These are phyloP conservation scores for Epirrhoe tristata DNA, from an alignment of 2,888 invertebrate genomes.

Conservation along the genomic window DNA sequence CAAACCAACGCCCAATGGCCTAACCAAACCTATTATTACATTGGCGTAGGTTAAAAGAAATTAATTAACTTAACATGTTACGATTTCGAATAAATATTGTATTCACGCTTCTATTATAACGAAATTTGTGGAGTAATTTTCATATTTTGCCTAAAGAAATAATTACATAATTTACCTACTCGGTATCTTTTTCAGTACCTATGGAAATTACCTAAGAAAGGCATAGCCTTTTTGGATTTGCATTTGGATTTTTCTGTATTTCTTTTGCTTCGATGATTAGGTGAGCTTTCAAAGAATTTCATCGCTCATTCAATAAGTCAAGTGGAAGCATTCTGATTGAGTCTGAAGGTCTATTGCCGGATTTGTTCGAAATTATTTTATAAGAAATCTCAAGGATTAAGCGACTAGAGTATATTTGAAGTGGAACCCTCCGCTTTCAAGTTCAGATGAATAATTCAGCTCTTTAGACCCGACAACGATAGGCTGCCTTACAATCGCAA, in stretches of 20 bases:
- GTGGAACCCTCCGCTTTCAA: not conserved
- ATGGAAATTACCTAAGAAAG: conserved; percentile 1
- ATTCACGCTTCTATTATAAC: conserved; percentile 11
- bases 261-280: conserved; percentile 21
- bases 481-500: too few relatives aligned
- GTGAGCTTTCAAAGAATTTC: conserved; percentile 1
- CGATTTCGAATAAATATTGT: conserved; percentile 9
- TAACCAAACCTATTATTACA: conserved; percentile 3
- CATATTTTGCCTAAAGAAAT: conserved; percentile 12
- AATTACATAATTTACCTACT: conserved; percentile 11
- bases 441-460: not conserved
- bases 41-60: conserved; percentile 12
- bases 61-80: conserved; percentile 14
- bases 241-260: conserved; percentile 11
- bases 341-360: not conserved
- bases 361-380: not conserved
- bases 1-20: conserved; percentile 4
- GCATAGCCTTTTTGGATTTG: not conserved
- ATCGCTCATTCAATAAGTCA: conserved; percentile 26
- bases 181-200: not conserved
- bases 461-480: not conserved
- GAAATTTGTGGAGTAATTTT: conserved; percentile 8
- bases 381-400: not conserved
- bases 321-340: conserved; percentile 23
- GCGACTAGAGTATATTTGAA: not conserved